A percentile compares a stretch with the other conserved stretches of the same genome.
phyloP scores from a whole-genome alignment of 2,797 vertebrate genomes.

The Huso huso region DNA sequence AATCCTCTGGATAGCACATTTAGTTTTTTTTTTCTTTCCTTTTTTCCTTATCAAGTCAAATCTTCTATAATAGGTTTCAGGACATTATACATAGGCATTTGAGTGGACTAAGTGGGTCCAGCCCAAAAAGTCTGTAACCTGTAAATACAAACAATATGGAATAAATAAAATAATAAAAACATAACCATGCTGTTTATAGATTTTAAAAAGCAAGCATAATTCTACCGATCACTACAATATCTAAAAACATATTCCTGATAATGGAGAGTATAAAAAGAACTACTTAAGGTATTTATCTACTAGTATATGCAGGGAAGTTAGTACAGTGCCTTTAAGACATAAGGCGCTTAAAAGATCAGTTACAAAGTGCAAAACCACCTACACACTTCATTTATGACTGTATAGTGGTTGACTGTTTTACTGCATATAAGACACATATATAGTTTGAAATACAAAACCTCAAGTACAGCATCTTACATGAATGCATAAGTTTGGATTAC shows the following conservation, averaged over 20 bases:
- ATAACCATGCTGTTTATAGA: conserved; percentile 43
- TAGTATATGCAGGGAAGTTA: neutral
- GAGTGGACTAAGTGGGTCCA: conserved; percentile 62
- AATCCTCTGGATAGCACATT: conserved; percentile 34
- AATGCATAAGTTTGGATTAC: conserved; percentile 34
- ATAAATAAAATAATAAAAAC: conserved; percentile 30
- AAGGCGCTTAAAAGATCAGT: conserved; percentile 45
- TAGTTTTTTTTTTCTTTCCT: conserved; percentile 41
- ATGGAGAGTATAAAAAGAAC: conserved; percentile 32
- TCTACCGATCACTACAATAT: conserved; percentile 36
- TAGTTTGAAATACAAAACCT: conserved; percentile 27
- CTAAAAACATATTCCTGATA: conserved; percentile 44
- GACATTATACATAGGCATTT: conserved; percentile 36
- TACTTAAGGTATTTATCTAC: neutral
- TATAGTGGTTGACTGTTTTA: conserved; percentile 29
- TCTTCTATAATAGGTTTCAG: conserved; percentile 40
- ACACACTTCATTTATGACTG: conserved; percentile 37
- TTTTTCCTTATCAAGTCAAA: conserved; percentile 36
- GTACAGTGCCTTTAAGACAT: conserved; percentile 25
- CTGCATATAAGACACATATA: conserved; percentile 32
- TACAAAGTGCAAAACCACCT: conserved; percentile 43
- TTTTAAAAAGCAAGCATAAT: conserved; percentile 38
- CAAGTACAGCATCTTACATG: conserved; percentile 13
- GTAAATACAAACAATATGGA: conserved; percentile 55
- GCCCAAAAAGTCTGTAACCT: conserved; percentile 68